These are phyloP conservation scores for Cisticola juncidis DNA, from an alignment of 2,113 vertebrate species.

Conservation along the genomic window DNA sequence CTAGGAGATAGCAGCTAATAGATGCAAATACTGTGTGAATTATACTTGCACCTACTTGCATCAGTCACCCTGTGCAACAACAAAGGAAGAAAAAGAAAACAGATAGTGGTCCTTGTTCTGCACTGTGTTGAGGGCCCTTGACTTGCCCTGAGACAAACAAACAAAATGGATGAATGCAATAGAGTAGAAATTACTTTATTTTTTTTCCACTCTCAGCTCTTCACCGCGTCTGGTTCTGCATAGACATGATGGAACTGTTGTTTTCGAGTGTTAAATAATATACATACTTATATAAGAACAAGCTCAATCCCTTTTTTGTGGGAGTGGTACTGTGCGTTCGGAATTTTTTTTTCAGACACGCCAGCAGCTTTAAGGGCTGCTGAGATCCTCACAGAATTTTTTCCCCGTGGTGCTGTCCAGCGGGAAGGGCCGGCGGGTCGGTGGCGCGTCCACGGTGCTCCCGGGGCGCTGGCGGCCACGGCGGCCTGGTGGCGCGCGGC, in stretches of 20 bases:
- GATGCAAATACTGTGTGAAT: background rate
- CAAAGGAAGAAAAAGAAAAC: background rate
- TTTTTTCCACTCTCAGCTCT: background rate
- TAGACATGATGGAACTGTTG: slow-evolving; percentile 33
- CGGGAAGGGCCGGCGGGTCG: background rate
- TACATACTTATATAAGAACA: slow-evolving; percentile 58
- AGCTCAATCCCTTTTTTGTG: slow-evolving; percentile 5
- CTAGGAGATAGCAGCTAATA: background rate
- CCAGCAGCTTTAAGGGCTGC: background rate
- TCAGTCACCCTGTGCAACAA: background rate
- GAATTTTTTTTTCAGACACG: background rate
- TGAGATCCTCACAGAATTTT: background rate
- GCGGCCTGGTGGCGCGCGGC: rapidly evolving
- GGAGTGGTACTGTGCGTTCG: background rate
- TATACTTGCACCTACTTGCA: background rate
- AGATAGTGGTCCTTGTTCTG: background rate
- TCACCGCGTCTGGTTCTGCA: background rate
- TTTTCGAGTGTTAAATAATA: slow-evolving; percentile 55
- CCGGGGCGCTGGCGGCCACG: rapidly evolving
- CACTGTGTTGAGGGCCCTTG: background rate
- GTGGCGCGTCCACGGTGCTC: background rate
- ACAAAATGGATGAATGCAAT: background rate
- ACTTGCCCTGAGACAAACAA: background rate
- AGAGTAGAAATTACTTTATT: background rate
- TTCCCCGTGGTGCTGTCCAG: rapidly evolving